Conservation (phyloP, 2,113 vertebrate species). For the Rhinoderma darwinii region DNA sequence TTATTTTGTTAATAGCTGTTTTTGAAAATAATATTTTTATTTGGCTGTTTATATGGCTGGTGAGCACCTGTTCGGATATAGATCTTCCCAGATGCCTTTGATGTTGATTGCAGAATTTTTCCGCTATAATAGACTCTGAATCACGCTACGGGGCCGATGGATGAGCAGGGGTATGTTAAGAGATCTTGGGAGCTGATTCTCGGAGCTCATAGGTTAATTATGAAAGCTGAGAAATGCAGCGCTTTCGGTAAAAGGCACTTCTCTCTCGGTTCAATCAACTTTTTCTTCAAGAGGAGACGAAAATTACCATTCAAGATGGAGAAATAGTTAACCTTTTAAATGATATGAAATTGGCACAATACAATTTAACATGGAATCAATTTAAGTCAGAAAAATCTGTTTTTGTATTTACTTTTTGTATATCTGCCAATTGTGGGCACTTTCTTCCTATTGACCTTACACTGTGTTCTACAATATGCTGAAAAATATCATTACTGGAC, state of each 20-base stretch:
- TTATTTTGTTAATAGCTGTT: neutral
- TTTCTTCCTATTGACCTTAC: neutral
- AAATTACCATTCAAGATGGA: constrained; percentile 28
- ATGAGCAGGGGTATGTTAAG: neutral
- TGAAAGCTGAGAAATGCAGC: constrained; percentile 15
- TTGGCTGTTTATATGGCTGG: neutral
- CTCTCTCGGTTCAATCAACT: constrained; percentile 16
- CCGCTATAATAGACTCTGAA: neutral
- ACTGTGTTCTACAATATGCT: neutral
- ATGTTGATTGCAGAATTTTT: neutral
- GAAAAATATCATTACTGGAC: neutral
- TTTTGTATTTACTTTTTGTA: neutral
- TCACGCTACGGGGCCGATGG: neutral
- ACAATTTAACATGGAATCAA: neutral
- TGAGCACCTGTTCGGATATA: neutral
- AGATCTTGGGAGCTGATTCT: constrained; percentile 26
- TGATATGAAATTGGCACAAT: neutral
- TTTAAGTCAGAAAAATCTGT: neutral
- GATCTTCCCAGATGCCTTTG: neutral
- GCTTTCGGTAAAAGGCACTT: constrained; percentile 6
- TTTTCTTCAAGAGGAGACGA: constrained; percentile 6
- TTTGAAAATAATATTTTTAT: neutral
- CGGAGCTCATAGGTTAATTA: constrained; percentile 38
- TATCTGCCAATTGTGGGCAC: neutral
- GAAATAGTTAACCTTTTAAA: constrained; percentile 27